Percentiles rank a stretch among this genome's conserved stretches.
These are phyloP conservation scores for Conus ventricosus DNA, from an alignment of 1,140 invertebrate species.

Conservation along the genomic window DNA sequence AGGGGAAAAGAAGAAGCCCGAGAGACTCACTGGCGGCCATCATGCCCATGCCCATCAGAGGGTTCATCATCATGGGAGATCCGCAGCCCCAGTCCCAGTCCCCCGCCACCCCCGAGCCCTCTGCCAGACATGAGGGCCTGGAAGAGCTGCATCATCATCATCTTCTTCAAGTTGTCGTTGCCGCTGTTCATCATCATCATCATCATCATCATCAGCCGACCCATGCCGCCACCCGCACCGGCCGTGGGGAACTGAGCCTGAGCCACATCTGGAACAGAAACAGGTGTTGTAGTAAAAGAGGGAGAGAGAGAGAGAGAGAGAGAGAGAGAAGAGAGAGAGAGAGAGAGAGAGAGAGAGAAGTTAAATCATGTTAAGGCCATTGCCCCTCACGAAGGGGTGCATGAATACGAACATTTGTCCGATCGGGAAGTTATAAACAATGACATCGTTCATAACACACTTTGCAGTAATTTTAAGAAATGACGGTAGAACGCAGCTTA, in stretches of 20 bases:
- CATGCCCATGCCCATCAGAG: neutral
- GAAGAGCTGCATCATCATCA: neutral
- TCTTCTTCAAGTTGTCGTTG: neutral
- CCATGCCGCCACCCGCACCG: neutral
- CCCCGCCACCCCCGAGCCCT: neutral
- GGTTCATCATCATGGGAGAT: neutral
- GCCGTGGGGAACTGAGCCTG: neutral
- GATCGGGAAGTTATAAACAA: too few relatives aligned
- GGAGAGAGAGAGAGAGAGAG: too few relatives aligned
- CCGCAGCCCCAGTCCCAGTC: neutral
- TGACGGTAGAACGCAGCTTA: too few relatives aligned
- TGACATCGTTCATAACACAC: too few relatives aligned
- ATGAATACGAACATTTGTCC: too few relatives aligned
- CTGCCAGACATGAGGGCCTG: neutral
- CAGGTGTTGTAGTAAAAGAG: too few relatives aligned
- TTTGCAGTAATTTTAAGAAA: too few relatives aligned
- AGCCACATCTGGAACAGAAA: neutral
- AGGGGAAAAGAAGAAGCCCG: too few relatives aligned
- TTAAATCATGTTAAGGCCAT: too few relatives aligned
- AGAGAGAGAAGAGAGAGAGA: too few relatives aligned
- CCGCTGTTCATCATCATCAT: neutral
- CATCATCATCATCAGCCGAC: neutral
- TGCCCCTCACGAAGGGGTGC: too few relatives aligned
- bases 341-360: too few relatives aligned
- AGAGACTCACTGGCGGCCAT: neutral